Percentiles rank a stretch among this genome's conserved stretches.
These are phyloP conservation scores for Alethe diademata DNA, from an alignment of 2,113 vertebrate genomes.

Conservation along the genomic window DNA sequence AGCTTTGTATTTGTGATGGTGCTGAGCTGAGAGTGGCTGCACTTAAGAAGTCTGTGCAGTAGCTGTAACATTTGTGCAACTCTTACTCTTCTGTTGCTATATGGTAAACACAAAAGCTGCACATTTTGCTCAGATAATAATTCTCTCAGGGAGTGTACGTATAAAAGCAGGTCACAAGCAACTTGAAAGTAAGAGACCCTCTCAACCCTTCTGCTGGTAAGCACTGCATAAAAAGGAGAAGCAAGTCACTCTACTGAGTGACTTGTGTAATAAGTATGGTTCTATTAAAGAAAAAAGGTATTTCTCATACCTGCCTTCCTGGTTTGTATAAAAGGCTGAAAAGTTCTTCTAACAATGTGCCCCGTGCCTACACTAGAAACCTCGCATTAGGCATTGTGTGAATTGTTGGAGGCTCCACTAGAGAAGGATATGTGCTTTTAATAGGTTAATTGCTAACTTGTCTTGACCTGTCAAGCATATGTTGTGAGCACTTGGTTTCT, in stretches of 20 bases:
- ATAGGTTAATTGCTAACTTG: constrained; percentile 76
- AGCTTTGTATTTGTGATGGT: background rate
- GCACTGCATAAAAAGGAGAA: background rate
- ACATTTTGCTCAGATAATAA: background rate
- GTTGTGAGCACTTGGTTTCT: constrained; percentile 65
- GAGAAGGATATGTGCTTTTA: constrained; percentile 67
- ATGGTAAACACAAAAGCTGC: background rate
- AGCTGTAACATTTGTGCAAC: background rate
- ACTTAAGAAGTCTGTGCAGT: background rate
- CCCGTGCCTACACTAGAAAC: background rate
- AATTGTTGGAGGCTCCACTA: background rate
- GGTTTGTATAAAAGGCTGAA: constrained; percentile 40
- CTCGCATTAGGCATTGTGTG: background rate
- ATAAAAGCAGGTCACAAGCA: background rate
- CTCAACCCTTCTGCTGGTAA: background rate
- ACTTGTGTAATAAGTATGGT: background rate
- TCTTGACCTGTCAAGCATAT: constrained; percentile 73
- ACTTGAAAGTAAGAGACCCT: background rate
- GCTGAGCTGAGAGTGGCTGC: background rate
- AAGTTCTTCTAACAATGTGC: constrained; percentile 3
- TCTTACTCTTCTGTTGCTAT: background rate
- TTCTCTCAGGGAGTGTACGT: background rate
- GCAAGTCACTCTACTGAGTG: background rate
- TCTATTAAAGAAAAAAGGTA: background rate
- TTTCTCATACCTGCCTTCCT: background rate